Evolutionary conservation across 2,888 invertebrate genomes (phyloP).

Genomic region (Myopa tessellatipennis): DNA sequence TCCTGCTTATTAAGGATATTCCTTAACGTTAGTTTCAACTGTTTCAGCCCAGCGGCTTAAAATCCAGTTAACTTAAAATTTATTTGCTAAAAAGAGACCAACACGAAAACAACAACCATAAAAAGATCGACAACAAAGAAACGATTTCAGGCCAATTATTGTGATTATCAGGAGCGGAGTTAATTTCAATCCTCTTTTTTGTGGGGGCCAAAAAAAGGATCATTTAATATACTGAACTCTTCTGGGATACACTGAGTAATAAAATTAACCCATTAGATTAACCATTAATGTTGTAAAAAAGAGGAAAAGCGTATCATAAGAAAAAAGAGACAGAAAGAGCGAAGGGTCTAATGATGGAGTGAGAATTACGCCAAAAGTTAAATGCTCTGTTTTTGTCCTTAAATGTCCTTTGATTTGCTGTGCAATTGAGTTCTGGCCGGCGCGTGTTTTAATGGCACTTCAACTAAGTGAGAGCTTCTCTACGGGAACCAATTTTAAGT

Average conservation of each 20-base stretch:
- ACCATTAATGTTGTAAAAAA: not conserved
- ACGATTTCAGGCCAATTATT: not conserved
- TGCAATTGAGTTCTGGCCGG: not conserved
- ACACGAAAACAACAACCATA: not conserved
- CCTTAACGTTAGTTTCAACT: not conserved
- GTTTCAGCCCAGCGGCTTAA: not conserved
- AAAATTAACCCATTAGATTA: not conserved
- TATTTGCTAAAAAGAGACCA: not conserved
- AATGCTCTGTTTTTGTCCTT: not conserved
- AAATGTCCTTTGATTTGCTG: conserved; percentile 15
- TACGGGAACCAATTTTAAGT: too few species aligned
- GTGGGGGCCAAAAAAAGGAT: too few species aligned
- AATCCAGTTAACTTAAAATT: not conserved
- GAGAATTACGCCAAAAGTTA: not conserved
- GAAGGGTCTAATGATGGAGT: not conserved
- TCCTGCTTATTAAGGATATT: not conserved
- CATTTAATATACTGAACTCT: too few species aligned
- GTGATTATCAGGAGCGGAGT: not conserved
- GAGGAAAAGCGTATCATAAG: too few species aligned
- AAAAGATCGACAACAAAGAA: not conserved
- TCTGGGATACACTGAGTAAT: not conserved
- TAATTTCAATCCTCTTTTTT: not conserved
- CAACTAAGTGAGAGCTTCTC: not conserved
- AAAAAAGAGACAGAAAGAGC: too few species aligned
- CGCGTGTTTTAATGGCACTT: not conserved